A percentile compares a stretch with the other conserved stretches of the same genome.
Conservation (phyloP, 2,797 vertebrate genomes). For the Aulostomus chinensis region DNA sequence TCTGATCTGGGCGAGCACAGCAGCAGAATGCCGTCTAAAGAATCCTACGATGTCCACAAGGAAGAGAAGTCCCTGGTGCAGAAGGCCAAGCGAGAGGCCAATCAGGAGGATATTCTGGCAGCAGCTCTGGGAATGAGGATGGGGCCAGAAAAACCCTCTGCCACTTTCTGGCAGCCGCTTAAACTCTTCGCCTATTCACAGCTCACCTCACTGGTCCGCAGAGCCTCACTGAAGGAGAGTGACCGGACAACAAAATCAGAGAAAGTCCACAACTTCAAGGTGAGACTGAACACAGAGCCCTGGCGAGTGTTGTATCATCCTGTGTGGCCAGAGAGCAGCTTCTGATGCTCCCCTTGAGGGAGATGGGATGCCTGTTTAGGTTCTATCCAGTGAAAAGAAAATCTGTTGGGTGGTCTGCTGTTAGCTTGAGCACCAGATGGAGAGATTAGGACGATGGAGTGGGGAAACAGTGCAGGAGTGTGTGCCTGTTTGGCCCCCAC, state of each 20-base stretch:
- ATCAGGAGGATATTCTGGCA: slow-evolving; percentile 91
- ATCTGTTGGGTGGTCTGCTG: slow-evolving; percentile 67
- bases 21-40: slow-evolving; percentile 89
- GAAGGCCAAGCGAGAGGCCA: slow-evolving; percentile 88
- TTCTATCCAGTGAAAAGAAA: slow-evolving; percentile 67
- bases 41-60: slow-evolving; percentile 85
- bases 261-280: slow-evolving; percentile 99
- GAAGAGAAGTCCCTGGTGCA: slow-evolving; percentile 84
- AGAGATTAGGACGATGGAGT: slow-evolving; percentile 73
- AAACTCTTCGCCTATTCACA: slow-evolving; percentile 99
- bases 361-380: slow-evolving; percentile 45
- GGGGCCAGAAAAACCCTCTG: slow-evolving; percentile 92
- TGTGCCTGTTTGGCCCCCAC: slow-evolving; percentile 74
- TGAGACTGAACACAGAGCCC: slow-evolving; percentile 84
- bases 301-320: too few species aligned
- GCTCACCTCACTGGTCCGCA: slow-evolving; percentile 96
- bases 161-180: slow-evolving; percentile 97
- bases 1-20: slow-evolving; percentile 35
- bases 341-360: slow-evolving; percentile 36
- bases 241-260: slow-evolving; percentile 90
- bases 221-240: slow-evolving; percentile 96
- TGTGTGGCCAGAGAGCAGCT: slow-evolving; percentile 47
- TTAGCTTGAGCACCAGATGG: slow-evolving; percentile 78
- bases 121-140: slow-evolving; percentile 95
- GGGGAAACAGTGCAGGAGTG: slow-evolving; percentile 57